phyloP scores from a whole-genome alignment of 2,888 invertebrate species.

The Conchocele bisecta region DNA sequence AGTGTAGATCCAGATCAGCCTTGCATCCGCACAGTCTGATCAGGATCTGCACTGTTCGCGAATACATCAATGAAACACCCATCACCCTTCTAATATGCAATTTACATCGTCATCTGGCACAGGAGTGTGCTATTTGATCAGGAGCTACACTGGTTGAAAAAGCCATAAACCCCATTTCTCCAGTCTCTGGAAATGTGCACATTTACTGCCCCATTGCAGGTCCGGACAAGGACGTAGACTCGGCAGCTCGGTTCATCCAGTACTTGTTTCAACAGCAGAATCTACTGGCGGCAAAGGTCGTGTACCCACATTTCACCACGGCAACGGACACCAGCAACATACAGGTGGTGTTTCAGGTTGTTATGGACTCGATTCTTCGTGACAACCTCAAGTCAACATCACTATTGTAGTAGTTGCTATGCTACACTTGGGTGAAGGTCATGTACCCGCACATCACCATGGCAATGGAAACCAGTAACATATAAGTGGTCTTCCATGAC shows the following conservation, averaged over 20 bases:
- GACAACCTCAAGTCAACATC: conserved; percentile 85
- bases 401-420: conserved; percentile 60
- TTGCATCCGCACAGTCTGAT: too few species aligned
- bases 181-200: too few species aligned
- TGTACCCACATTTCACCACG: conserved; percentile 88
- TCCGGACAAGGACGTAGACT: conserved; percentile 86
- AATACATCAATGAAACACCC: too few species aligned
- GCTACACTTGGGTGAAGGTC: conserved; percentile 85
- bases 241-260: conserved; percentile 87
- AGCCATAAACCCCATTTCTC: too few species aligned
- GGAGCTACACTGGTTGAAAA: too few species aligned
- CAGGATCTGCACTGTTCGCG: too few species aligned
- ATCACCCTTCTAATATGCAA: too few species aligned
- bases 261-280: conserved; percentile 86
- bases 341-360: conserved; percentile 87
- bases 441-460: conserved; percentile 88
- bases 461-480: conserved; percentile 87
- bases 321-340: conserved; percentile 88
- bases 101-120: too few species aligned
- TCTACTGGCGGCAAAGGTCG: conserved; percentile 85
- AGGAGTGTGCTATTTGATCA: too few species aligned
- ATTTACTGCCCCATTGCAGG: too few species aligned
- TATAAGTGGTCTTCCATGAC: conserved; percentile 87
- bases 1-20: too few species aligned
- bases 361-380: conserved; percentile 87